Percentiles rank a stretch among this genome's conserved stretches.
These are phyloP conservation scores for Scarus forsteni DNA, from an alignment of 2,797 vertebrate species.

Conservation along the genomic window DNA sequence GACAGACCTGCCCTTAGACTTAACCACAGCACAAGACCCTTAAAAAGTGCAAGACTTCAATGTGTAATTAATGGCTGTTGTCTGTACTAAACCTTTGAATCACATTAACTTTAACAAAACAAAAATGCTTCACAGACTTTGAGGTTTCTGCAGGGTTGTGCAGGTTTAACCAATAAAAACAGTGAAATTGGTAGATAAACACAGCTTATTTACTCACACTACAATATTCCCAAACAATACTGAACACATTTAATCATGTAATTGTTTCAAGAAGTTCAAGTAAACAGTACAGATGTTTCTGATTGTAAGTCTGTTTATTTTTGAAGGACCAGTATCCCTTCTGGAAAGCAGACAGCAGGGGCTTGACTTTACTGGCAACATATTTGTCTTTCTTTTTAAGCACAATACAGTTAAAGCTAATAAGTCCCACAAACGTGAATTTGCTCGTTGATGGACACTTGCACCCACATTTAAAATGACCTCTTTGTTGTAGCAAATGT, in stretches of 20 bases:
- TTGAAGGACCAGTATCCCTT: constrained; percentile 41
- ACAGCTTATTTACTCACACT: constrained; percentile 8
- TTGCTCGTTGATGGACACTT: constrained; percentile 23
- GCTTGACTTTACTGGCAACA: constrained; percentile 43
- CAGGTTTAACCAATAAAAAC: constrained; percentile 5
- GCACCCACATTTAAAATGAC: not conserved
- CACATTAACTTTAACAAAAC: too few relatives aligned
- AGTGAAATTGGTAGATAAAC: constrained; percentile 15
- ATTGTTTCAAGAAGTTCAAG: constrained; percentile 26
- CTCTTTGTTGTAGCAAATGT: constrained; percentile 40
- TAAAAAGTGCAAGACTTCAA: too few relatives aligned
- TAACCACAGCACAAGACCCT: too few relatives aligned
- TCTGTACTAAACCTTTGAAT: too few relatives aligned
- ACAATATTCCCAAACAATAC: constrained; percentile 13
- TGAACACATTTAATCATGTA: constrained; percentile 9
- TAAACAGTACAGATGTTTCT: constrained; percentile 37
- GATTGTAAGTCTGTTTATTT: constrained; percentile 27
- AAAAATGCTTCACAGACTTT: too few relatives aligned
- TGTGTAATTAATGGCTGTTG: too few relatives aligned
- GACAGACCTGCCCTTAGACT: too few relatives aligned
- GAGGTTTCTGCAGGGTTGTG: not conserved
- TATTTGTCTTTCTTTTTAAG: constrained; percentile 39
- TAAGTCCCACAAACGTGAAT: constrained; percentile 43
- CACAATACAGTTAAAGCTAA: constrained; percentile 47
- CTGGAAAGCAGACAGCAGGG: constrained; percentile 44